Evolutionary conservation across 2,888 invertebrate species (phyloP).

Genomic region (Nematopogon swammerdamellus): DNA sequence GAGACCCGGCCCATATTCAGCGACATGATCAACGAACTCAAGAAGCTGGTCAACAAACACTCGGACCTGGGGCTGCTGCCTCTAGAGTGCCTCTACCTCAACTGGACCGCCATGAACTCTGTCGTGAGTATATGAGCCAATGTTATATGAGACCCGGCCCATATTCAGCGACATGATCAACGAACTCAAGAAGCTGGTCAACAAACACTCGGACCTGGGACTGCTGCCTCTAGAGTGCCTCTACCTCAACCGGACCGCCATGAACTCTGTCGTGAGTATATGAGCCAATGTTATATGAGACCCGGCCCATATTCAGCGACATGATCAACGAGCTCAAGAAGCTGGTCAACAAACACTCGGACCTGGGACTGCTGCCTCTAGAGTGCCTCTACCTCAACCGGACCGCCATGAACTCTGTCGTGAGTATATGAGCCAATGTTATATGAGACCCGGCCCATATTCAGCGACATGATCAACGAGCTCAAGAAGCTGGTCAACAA

Average conservation of each 20-base stretch:
- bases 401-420: constrained; percentile 84
- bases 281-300: no score
- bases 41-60: constrained; percentile 78
- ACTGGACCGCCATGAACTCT: constrained; percentile 86
- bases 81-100: constrained; percentile 93
- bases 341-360: constrained; percentile 79
- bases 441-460: constrained; percentile 87
- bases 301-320: constrained; percentile 85
- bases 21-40: constrained; percentile 82
- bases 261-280: constrained; percentile 76
- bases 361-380: constrained; percentile 83
- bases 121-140: constrained; percentile 58
- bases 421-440: no score
- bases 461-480: constrained; percentile 86
- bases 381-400: constrained; percentile 97
- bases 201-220: constrained; percentile 79
- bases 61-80: constrained; percentile 86
- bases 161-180: constrained; percentile 88
- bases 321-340: constrained; percentile 81
- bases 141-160: constrained; percentile 78
- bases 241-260: constrained; percentile 91
- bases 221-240: constrained; percentile 94
- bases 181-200: constrained; percentile 77
- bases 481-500: constrained; percentile 77
- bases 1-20: constrained; percentile 88